A percentile compares a stretch with the other conserved stretches of the same genome.
Evolutionary conservation across 1,140 invertebrate species (phyloP).

Genomic region (Drosophila melanogaster): Release_6_plus_ISO1_MT NT_033779.5:2675501-2676000

Average conservation of each 20-base stretch:
- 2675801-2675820: constrained; percentile 75
- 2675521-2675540: not conserved
- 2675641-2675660: constrained; percentile 53
- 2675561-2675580: constrained; percentile 82
- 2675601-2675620: constrained; percentile 83
- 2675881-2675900: constrained; percentile 22
- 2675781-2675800: constrained; percentile 81
- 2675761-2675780: constrained; percentile 83
- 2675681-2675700: too few species aligned
- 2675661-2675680: constrained; percentile 51
- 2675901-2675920: not conserved
- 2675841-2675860: constrained; percentile 63
- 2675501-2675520: constrained; percentile 40
- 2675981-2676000: constrained; percentile 39
- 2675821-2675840: constrained; percentile 55
- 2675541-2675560: constrained; percentile 60
- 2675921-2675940: not conserved
- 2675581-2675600: constrained; percentile 83
- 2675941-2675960: not conserved
- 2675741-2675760: constrained; percentile 81
- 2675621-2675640: constrained; percentile 71
- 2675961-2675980: constrained; percentile 40
- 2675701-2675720: constrained; percentile 3
- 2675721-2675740: constrained; percentile 51
- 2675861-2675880: constrained; percentile 47